Percentiles rank a stretch among this genome's conserved stretches.
phyloP scores from a whole-genome alignment of 1,140 invertebrate species.

The Brachionus plicatilis region DNA sequence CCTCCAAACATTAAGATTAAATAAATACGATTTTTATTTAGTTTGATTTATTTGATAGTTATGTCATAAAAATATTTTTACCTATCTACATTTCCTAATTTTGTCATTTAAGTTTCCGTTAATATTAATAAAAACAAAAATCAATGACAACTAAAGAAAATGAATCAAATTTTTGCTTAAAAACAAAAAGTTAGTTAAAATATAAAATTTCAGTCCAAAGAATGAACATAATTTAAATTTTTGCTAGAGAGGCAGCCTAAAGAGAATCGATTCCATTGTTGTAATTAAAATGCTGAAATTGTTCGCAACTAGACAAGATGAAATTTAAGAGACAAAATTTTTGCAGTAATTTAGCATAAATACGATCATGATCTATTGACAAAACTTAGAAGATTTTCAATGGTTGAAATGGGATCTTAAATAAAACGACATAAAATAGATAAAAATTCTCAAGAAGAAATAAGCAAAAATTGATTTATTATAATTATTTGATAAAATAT shows the following conservation, averaged over 20 bases:
- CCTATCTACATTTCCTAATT: not conserved
- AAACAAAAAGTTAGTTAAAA: not conserved
- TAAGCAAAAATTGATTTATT: not conserved
- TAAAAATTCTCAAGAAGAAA: not conserved
- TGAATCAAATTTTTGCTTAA: not conserved
- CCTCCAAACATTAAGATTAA: not conserved
- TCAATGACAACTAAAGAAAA: not conserved
- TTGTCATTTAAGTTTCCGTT: not conserved
- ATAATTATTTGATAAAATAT: constrained; percentile 1
- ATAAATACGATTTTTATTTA: not conserved
- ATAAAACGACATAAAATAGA: not conserved
- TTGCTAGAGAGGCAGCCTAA: not conserved
- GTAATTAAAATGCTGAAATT: not conserved
- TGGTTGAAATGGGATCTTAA: not conserved
- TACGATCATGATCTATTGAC: not conserved
- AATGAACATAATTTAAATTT: not conserved
- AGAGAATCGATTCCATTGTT: not conserved
- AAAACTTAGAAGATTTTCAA: not conserved
- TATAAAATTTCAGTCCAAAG: not conserved
- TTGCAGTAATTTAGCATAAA: not conserved
- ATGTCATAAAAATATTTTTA: not conserved
- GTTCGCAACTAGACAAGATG: not conserved
- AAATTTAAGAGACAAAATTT: not conserved
- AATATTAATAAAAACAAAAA: not conserved
- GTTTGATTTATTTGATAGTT: not conserved